Conservation (phyloP, 1,140 invertebrate species). For the Ceratosolen fusciceps region DNA sequence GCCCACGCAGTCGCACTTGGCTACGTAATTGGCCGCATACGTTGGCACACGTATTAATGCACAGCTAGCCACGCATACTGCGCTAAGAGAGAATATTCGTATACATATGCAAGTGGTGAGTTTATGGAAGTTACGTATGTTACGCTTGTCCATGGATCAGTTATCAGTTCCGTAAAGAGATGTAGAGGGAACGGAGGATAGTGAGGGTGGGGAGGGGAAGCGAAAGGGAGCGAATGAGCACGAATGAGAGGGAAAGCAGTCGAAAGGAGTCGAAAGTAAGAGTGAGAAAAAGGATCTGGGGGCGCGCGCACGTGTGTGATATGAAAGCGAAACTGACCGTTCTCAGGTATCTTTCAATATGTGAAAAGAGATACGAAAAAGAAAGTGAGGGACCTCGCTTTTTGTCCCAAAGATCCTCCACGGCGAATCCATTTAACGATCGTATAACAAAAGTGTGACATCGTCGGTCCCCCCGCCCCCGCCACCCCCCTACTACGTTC, state of each 20-base stretch:
- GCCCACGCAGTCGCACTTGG: no score
- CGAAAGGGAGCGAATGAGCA: not conserved
- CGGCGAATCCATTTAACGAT: conserved; percentile 37
- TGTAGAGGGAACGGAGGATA: not conserved
- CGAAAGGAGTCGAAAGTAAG: not conserved
- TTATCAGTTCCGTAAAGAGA: not conserved
- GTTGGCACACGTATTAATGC: not conserved
- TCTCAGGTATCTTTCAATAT: not conserved
- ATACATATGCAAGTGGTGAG: conserved; percentile 4
- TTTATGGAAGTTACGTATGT: not conserved
- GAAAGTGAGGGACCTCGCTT: conserved; percentile 33
- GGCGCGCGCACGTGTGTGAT: conserved; percentile 27
- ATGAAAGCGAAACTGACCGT: conserved; percentile 24
- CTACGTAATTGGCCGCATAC: no score
- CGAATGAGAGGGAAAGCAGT: not conserved
- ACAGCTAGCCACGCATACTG: not conserved
- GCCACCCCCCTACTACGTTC: no score
- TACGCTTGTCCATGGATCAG: not conserved
- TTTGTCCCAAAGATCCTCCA: conserved; percentile 39
- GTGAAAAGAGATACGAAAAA: conserved; percentile 30
- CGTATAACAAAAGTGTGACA: conserved; percentile 15
- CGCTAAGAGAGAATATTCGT: no score
- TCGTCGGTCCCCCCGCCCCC: no score
- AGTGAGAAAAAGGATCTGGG: conserved; percentile 17
- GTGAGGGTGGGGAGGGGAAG: not conserved